Conservation (phyloP, 2,797 vertebrate genomes). For the Megalops cyprinoides region DNA sequence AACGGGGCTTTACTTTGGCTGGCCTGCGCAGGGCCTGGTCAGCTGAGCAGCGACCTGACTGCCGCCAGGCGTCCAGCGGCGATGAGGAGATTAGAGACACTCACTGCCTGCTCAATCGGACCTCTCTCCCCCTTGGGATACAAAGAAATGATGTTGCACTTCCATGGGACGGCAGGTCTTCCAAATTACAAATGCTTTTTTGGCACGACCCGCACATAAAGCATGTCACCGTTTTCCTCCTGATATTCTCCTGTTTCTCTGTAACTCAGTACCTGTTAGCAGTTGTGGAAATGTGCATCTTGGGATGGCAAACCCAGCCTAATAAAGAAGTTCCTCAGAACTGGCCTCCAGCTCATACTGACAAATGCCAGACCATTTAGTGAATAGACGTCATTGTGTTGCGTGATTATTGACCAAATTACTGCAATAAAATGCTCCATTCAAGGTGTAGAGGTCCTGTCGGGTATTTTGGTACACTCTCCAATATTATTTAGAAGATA, state of each 20-base stretch:
- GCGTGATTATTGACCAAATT: background rate
- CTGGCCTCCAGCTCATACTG: background rate
- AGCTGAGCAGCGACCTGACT: background rate
- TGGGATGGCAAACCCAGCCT: no score
- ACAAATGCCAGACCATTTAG: background rate
- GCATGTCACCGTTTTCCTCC: background rate
- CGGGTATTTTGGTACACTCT: background rate
- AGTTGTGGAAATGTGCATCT: background rate
- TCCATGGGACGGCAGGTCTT: background rate
- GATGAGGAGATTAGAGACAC: slow-evolving; percentile 16
- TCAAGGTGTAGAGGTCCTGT: background rate
- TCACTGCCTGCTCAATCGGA: background rate
- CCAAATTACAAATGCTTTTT: background rate
- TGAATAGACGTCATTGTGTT: background rate
- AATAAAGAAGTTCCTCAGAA: no score
- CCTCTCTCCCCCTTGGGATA: background rate
- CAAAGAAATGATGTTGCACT: slow-evolving; percentile 5
- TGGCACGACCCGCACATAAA: background rate
- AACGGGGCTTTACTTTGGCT: slow-evolving; percentile 1
- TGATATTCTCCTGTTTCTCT: background rate
- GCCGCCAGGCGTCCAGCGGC: background rate
- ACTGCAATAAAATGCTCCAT: background rate
- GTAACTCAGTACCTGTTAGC: background rate
- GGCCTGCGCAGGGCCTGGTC: slow-evolving; percentile 25
- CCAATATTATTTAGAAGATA: background rate